These are phyloP conservation scores for Recurvirostra avosetta DNA, from an alignment of 2,113 vertebrate species.

Conservation along the genomic window DNA sequence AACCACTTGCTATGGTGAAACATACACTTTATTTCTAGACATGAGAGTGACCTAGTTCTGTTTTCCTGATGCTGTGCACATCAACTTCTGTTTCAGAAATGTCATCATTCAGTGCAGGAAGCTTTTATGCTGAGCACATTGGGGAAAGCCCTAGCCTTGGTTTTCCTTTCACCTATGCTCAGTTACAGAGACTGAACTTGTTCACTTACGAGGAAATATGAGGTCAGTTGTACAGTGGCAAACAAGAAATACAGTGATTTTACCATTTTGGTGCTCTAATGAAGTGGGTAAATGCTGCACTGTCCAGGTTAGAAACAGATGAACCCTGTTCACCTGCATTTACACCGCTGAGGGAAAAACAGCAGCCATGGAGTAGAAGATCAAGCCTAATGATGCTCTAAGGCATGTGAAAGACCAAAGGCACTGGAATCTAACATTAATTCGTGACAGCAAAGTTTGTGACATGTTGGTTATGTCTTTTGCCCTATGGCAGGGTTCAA, in stretches of 20 bases:
- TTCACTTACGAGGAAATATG: not conserved
- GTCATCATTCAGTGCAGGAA: not conserved
- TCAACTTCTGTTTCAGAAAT: not conserved
- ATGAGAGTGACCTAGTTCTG: constrained; percentile 49
- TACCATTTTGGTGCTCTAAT: not conserved
- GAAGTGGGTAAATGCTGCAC: not conserved
- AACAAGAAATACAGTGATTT: not conserved
- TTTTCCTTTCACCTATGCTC: not conserved
- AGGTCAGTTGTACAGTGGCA: not conserved
- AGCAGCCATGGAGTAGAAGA: not conserved
- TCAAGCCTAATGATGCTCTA: not conserved
- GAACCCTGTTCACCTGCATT: not conserved
- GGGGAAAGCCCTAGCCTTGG: not conserved
- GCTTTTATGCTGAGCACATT: not conserved
- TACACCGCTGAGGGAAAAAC: not conserved
- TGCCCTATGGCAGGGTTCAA: not conserved
- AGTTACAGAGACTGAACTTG: not conserved
- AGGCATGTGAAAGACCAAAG: not conserved
- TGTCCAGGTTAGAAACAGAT: not conserved
- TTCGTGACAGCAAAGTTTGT: not conserved
- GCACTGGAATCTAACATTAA: not conserved
- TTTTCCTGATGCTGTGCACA: constrained; percentile 22
- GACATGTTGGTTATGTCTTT: not conserved
- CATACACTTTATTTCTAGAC: not conserved
- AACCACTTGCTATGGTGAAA: not conserved